These are phyloP conservation scores for Tetranychus piercei DNA, from an alignment of 2,888 invertebrate species.

Conservation along the genomic window DNA sequence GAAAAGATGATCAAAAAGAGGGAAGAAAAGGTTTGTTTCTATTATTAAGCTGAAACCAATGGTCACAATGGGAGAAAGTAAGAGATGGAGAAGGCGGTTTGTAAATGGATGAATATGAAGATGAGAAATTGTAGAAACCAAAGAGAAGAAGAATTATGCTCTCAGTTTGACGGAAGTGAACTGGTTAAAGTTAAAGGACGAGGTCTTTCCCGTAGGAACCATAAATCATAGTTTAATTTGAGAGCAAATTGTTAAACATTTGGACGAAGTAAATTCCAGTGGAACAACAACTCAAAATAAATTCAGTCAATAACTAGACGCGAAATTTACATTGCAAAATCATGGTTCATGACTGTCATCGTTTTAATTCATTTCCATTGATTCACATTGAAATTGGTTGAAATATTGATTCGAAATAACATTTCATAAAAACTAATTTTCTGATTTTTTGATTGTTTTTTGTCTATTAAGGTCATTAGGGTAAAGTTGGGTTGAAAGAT, in stretches of 20 bases:
- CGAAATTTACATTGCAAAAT: no score
- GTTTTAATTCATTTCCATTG: no score
- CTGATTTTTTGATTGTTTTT: no score
- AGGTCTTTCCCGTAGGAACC: background rate
- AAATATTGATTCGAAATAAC: no score
- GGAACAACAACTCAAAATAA: no score
- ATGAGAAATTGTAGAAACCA: no score
- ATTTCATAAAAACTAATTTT: no score
- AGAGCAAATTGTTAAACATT: background rate
- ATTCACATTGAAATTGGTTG: no score
- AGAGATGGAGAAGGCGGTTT: background rate
- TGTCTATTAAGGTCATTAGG: no score
- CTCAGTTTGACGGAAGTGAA: background rate
- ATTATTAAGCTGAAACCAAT: background rate
- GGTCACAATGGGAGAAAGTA: background rate
- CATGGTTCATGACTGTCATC: no score
- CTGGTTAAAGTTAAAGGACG: background rate
- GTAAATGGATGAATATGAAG: background rate
- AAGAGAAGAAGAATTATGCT: background rate
- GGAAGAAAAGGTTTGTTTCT: background rate
- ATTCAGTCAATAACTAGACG: no score
- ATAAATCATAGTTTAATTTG: conserved; percentile 1
- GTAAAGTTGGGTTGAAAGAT: no score
- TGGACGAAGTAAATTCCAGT: background rate
- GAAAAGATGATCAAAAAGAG: background rate